These are phyloP conservation scores for Scaptomyza hsui DNA, from an alignment of 1,140 invertebrate species.

Conservation along the genomic window DNA sequence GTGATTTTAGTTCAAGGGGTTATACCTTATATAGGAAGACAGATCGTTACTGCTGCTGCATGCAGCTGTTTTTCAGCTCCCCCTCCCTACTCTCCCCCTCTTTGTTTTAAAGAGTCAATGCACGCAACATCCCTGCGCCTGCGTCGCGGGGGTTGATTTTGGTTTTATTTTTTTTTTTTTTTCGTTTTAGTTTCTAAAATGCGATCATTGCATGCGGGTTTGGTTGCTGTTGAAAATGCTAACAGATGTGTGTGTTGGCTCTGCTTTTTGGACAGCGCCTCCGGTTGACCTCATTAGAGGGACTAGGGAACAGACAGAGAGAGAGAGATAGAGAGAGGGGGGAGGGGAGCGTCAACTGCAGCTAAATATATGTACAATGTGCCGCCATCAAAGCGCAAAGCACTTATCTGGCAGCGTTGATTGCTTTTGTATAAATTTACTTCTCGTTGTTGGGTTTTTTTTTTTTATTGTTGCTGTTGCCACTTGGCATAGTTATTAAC, in stretches of 20 bases:
- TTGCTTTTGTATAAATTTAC: conserved; percentile 28
- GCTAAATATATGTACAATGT: conserved; percentile 25
- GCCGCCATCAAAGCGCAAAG: conserved; percentile 38
- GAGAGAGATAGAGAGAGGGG: conserved; percentile 8
- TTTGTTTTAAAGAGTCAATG: conserved; percentile 24
- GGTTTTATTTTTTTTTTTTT: conserved; percentile 57
- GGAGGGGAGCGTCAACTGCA: conserved; percentile 1
- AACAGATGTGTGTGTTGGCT: conserved; percentile 67
- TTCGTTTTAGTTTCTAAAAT: conserved; percentile 16
- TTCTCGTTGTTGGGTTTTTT: background rate
- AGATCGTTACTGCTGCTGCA: background rate
- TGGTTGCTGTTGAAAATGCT: conserved; percentile 49
- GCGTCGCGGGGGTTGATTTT: conserved; percentile 71
- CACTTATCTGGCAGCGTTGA: conserved; percentile 36
- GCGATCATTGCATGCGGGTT: conserved; percentile 69
- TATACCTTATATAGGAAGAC: background rate
- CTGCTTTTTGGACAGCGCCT: conserved; percentile 33
- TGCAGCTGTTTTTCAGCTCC: conserved; percentile 40
- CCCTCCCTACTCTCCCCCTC: background rate
- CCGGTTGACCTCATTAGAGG: conserved; percentile 70
- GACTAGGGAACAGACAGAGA: background rate
- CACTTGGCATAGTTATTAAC: conserved; percentile 40
- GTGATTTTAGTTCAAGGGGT: conserved; percentile 31
- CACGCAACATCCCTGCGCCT: conserved; percentile 48
- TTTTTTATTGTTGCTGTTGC: conserved; percentile 12